Base-by-base conservation (phyloP, 35 echinoderm and acorn worm genomes). In the Apostichopus parvimensis region DNA sequence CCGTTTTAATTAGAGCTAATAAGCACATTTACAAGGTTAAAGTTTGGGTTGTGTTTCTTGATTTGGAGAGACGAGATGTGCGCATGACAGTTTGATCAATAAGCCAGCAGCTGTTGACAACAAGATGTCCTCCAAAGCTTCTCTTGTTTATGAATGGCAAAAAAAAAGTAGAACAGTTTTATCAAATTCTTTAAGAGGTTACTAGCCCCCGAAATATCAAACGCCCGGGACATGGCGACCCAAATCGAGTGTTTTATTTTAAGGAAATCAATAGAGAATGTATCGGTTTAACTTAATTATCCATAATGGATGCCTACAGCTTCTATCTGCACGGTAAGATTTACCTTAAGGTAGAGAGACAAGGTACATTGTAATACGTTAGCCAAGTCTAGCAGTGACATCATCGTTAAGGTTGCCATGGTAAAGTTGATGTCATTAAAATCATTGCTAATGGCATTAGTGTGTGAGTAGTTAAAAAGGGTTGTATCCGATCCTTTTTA, bases 401-500 rank as follows among this genome's bases (percentile, higher is more conserved):
- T 75, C 71, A 75, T 75, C 15, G 6, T 75, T 6, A 61, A 18
- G 71, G 71, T 75, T 75, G 71, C 71, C 71, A 75, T 75, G 71
- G 71, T 75, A 6, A 75, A 75, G 71, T 75, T 75, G 71, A 75
- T 75, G 71, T 75, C 71, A 75, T 75, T 75, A 18, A 75, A 20
- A 75, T 75, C 71, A 18, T 75, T 75, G 17, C 71, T 75, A 75
- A 75, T 75, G 71, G 17, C 17, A 75, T 75, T 75, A 75, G 2
- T 75, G 17, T 75, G 0, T 0, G 5, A 18, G 17, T 4, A 75
- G 17, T 5, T 18, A n/a, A 75, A 20, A 13, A 75, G 12, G 71
- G 17, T 75, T 24, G 71, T n/a, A 18, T 22, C 5, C 21, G 0
- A 20, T 18, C 71, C 71, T 75, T 0, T 75, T 75, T 75, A 18